These are phyloP conservation scores for Aurelia coerulea DNA, from an alignment of 30 jellyfish, hydroid and myxozoan genomes.

Conservation along the genomic window DNA sequence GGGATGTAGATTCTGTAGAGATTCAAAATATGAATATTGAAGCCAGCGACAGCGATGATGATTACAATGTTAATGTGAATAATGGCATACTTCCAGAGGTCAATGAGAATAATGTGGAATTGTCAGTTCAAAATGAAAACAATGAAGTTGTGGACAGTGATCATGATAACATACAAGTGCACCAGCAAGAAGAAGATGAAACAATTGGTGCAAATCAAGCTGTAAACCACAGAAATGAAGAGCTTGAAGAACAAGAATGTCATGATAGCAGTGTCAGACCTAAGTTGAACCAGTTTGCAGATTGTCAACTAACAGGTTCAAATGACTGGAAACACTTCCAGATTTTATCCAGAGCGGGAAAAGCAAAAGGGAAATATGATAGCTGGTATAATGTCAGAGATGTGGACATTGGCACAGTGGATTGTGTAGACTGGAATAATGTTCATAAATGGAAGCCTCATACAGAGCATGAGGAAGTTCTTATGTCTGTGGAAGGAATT, in stretches of 20 bases:
- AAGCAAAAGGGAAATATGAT: conserved; percentile 22
- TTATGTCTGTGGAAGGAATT: not conserved
- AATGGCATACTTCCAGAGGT: not conserved
- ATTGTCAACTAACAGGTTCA: not conserved
- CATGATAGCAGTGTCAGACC: conserved; percentile 15
- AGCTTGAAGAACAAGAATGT: not conserved
- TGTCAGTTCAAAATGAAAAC: not conserved
- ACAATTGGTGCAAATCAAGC: not conserved
- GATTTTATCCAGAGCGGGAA: conserved; percentile 21
- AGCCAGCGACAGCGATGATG: not conserved
- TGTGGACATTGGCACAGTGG: not conserved
- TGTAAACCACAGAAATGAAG: not conserved
- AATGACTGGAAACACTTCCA: conserved; percentile 27
- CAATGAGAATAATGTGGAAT: not conserved
- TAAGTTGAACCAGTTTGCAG: conserved; percentile 9
- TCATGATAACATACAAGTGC: not conserved
- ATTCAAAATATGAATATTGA: not conserved
- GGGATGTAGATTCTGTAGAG: not conserved
- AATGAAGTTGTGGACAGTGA: not conserved
- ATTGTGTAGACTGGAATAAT: conserved; percentile 18
- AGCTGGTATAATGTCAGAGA: conserved; percentile 23
- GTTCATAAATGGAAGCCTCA: not conserved
- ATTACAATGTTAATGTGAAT: not conserved
- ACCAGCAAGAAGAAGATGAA: not conserved
- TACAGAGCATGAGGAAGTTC: not conserved